Evolutionary conservation across 2,113 vertebrate species (phyloP).

Genomic region (Crotalus tigris): DNA sequence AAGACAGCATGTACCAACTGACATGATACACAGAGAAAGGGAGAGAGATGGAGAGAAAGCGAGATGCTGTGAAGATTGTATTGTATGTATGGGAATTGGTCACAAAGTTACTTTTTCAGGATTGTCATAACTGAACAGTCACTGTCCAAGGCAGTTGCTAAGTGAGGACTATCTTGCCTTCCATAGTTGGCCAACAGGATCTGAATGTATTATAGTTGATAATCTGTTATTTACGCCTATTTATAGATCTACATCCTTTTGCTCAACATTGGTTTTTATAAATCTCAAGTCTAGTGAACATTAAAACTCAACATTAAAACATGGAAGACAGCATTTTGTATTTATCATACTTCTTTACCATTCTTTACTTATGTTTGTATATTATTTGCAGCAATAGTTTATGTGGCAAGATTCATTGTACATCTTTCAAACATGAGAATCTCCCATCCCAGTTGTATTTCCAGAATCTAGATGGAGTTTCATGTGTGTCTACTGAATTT

Average conservation of each 20-base stretch:
- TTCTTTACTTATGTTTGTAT: background rate
- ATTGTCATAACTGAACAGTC: background rate
- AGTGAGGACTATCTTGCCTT: background rate
- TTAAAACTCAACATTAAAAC: background rate
- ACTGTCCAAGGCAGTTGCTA: background rate
- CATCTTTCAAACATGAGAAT: constrained; percentile 51
- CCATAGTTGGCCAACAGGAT: background rate
- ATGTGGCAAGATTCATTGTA: constrained; percentile 88
- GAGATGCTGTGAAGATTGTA: background rate
- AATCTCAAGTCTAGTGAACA: background rate
- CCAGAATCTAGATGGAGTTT: constrained; percentile 6
- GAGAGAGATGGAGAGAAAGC: background rate
- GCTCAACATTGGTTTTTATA: background rate
- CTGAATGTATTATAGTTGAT: background rate
- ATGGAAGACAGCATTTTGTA: background rate
- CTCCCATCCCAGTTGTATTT: constrained; percentile 44
- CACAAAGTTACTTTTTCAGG: background rate
- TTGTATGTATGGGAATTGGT: background rate
- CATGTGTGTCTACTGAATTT: constrained; percentile 79
- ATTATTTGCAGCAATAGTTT: constrained; percentile 66
- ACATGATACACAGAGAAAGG: background rate
- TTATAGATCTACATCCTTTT: background rate
- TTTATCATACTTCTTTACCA: background rate
- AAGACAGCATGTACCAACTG: background rate
- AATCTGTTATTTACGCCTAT: background rate